Percentiles rank a stretch among this genome's conserved stretches.
Conservation (phyloP, 2,888 invertebrate genomes). For the Mimumesa dahlbomi region DNA sequence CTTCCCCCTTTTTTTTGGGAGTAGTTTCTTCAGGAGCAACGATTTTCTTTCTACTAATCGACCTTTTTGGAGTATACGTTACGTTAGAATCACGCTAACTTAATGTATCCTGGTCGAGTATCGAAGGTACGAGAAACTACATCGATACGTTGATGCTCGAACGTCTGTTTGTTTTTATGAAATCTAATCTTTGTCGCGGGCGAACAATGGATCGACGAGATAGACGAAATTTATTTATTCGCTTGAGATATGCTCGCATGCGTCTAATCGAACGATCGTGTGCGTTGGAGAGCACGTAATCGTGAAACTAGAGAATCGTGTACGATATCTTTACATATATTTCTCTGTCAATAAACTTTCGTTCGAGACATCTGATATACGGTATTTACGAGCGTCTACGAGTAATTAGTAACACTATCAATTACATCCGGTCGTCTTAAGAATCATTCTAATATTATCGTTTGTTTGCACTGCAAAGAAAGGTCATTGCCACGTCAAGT, state of each 20-base stretch:
- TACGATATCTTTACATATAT: too few relatives aligned
- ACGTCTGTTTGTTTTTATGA: neutral
- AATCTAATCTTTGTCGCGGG: too few relatives aligned
- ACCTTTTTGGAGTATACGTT: slow-evolving; percentile 29
- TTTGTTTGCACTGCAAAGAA: slow-evolving; percentile 17
- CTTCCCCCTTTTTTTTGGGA: slow-evolving; percentile 11
- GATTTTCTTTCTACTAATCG: slow-evolving; percentile 43
- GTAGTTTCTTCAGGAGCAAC: slow-evolving; percentile 29
- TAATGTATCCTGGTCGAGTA: slow-evolving; percentile 48
- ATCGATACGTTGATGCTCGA: neutral
- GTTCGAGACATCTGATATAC: too few relatives aligned
- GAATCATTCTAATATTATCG: neutral
- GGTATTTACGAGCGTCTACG: too few relatives aligned
- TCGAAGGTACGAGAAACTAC: slow-evolving; percentile 44
- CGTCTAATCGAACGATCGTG: too few relatives aligned
- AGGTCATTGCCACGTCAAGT: slow-evolving; percentile 63
- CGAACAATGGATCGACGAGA: too few relatives aligned
- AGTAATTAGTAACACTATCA: too few relatives aligned
- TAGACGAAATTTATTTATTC: too few relatives aligned
- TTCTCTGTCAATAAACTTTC: too few relatives aligned
- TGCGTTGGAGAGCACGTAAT: too few relatives aligned
- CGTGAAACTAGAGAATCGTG: too few relatives aligned
- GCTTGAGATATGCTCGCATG: neutral
- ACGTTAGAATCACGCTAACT: slow-evolving; percentile 30
- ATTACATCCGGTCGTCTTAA: neutral